Base-by-base conservation (phyloP, 2,113 vertebrate species). In the Plectropomus leopardus region DNA sequence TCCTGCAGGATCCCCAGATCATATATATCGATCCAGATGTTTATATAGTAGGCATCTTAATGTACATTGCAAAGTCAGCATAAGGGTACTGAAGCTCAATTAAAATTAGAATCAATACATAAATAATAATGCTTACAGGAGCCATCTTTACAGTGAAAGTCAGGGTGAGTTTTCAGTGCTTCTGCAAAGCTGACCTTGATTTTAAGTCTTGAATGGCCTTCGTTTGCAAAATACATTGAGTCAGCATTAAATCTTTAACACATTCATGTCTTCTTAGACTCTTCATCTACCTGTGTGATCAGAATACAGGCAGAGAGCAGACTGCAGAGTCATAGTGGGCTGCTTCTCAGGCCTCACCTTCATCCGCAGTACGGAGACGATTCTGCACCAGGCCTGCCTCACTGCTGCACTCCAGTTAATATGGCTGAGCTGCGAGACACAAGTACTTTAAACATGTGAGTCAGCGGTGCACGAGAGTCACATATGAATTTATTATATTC, bases 321-420 rank as follows among this genome's bases (percentile, higher is more conserved):
- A 87, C 72, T 91, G 87, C 87, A 88, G 72, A 89, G 91, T 92
- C 89, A 91, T 55, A 40, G 68, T 80, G 76, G 63, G 64, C 65
- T 21, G 67, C 67, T 75, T 15, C 50, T 71, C 64, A 36, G 68
- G 68, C 59, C 85, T 88, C 71, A 72, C 65, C 80, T 88, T 86
- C 65, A 48, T 85, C 76, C 77, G 81, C 83, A 87, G 69, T 16
- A 70, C 40, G 59, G 74, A 40, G 47, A 34, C 54, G 71, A 73
- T 64, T 82, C 74, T 84, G 82, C 77, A 82, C n/a, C 28, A 57
- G 68, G 54, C 50, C 51, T 1, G 47, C 44, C 34, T 82, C 80
- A 69, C 76, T 69, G 70, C 73, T 83, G 65, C 72, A 84, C 72
- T 58, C 36, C 40, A 64, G 57, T 71, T 63, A 83, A 87, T 79